Evolutionary conservation across 2,797 vertebrate genomes (phyloP), one percentile per base, ranked within the genome.

Genomic region (Alectoris magna): DNA sequence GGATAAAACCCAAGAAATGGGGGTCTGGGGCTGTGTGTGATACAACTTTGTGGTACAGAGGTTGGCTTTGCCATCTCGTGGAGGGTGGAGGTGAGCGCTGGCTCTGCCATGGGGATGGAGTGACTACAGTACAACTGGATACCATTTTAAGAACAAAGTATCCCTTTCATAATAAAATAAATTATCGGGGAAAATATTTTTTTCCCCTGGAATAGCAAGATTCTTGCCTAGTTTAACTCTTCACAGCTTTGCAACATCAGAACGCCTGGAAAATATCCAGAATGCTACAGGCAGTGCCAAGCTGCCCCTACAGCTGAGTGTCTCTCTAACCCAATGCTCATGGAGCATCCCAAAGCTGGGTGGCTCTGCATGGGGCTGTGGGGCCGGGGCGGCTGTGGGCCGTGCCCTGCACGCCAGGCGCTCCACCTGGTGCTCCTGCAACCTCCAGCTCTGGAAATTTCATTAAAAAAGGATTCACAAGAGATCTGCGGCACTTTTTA

Each of bases 381-480:
- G 17, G 51, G 15, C 27, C 3, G 53, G 27, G 53, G 53, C 11
- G 16, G 55, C 55, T 58, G 55, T 29, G 53, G 53, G 53, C 53
- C 4, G 16, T 22, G 21, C 56, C n/a, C n/a, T 22, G 73, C 84
- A 27, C 17, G 10, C 83, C 55, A 72, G 39, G 81, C 89, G 27
- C 70, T 76, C 64, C 91, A 96, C 95, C 94, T 92, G 94, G 84
- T 71, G 89, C 43, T 82, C 92, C 58, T 94, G 88, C 87, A 88
- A 91, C 79, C 91, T 92, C 92, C 14, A 74, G 89, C 67, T 92
- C 80, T 96, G 92, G 93, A 93, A 96, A 96, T 93, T 95, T 95
- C 93, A 96, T 95, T 95, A 90, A 95, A 94, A 95, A 95, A 93
- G 93, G 94, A 95, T 96, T 95, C 91, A 0, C 79, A 22, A 59